Percentiles rank a stretch among this genome's conserved stretches.
These are phyloP conservation scores for Rousettus leschenaultii DNA, from an alignment of 2,113 vertebrate genomes.

Conservation along the genomic window DNA sequence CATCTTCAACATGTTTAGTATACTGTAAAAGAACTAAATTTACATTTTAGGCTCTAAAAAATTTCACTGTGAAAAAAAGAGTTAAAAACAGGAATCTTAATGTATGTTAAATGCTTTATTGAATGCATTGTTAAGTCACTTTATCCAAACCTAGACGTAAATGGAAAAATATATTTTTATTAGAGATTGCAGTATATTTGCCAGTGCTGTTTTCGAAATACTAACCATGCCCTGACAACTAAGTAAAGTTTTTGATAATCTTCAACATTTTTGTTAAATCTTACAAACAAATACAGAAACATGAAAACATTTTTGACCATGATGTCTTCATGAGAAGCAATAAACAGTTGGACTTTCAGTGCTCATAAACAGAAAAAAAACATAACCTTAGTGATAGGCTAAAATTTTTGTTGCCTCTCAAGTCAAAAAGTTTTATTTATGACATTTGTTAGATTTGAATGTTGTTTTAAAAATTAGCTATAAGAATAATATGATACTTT, in stretches of 20 bases:
- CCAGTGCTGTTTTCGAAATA: neutral
- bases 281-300: neutral
- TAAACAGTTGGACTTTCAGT: neutral
- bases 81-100: neutral
- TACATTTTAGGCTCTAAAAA: neutral
- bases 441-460: neutral
- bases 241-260: neutral
- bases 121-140: neutral
- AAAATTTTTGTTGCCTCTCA: neutral
- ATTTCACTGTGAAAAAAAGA: neutral
- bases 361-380: neutral
- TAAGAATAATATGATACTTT: neutral
- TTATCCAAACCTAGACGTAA: neutral
- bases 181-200: neutral
- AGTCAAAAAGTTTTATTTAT: neutral
- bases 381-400: neutral
- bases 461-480: neutral
- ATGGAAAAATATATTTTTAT: neutral
- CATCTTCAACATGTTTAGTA: neutral
- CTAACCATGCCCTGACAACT: neutral
- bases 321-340: neutral
- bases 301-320: neutral
- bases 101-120: neutral
- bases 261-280: neutral
- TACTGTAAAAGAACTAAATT: neutral